A percentile compares a stretch with the other conserved stretches of the same genome.
These are phyloP conservation scores for Apotomis capreana DNA, from an alignment of 2,888 invertebrate species.

Conservation along the genomic window DNA sequence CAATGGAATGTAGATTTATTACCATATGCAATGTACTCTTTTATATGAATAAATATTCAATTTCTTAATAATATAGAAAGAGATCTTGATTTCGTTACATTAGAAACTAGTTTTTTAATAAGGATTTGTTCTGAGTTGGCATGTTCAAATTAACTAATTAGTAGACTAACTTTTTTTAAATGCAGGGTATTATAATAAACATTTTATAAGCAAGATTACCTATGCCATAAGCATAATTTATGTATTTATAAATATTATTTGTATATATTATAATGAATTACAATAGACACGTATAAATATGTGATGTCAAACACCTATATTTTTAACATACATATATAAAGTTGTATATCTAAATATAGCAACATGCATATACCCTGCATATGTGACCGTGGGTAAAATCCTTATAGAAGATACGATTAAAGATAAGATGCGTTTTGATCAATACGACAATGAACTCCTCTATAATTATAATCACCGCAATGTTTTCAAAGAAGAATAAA, in stretches of 20 bases:
- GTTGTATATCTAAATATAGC: slow-evolving; percentile 10
- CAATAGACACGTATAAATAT: slow-evolving; percentile 29
- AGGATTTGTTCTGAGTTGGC: slow-evolving; percentile 10
- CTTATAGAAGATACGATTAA: neutral
- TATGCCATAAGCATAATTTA: neutral
- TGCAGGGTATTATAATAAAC: neutral
- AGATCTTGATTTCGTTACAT: slow-evolving; percentile 9
- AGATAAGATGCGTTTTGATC: neutral
- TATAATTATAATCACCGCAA: no score
- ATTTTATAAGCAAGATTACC: neutral
- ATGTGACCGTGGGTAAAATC: neutral
- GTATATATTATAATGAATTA: neutral
- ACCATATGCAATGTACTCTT: neutral
- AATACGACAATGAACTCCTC: neutral
- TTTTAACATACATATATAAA: neutral
- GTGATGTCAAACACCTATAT: slow-evolving; percentile 11
- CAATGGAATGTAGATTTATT: slow-evolving; percentile 24
- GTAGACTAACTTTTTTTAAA: slow-evolving; percentile 4
- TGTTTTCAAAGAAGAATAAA: no score
- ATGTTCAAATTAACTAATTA: slow-evolving; percentile 12
- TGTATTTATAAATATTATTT: slow-evolving; percentile 11
- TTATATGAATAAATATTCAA: neutral
- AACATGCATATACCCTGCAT: slow-evolving; percentile 21
- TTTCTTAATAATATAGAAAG: slow-evolving; percentile 1
- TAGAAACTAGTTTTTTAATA: slow-evolving; percentile 8